Conservation (phyloP, 2,797 vertebrate genomes). For the Varecia variegata region DNA sequence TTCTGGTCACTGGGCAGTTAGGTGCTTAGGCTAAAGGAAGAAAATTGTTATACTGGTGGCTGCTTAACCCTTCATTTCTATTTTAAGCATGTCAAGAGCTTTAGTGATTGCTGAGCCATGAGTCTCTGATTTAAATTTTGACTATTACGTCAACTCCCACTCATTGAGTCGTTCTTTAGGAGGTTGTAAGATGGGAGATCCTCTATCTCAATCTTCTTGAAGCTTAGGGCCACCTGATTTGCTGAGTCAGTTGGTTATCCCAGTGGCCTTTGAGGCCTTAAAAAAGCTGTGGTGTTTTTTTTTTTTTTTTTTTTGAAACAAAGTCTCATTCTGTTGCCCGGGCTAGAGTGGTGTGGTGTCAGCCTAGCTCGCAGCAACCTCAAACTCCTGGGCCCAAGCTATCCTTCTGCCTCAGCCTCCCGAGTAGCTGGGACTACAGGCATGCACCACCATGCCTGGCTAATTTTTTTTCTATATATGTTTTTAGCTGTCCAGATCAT, state of each 20-base stretch:
- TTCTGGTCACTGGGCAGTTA: not conserved
- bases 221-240: not conserved
- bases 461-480: too few relatives aligned
- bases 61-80: not conserved
- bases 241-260: not conserved
- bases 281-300: not conserved
- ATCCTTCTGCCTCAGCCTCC: too few relatives aligned
- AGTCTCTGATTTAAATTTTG: slow-evolving; percentile 24
- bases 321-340: too few relatives aligned
- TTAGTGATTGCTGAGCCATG: not conserved
- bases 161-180: not conserved
- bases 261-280: not conserved
- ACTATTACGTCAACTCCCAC: not conserved
- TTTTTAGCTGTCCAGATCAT: too few relatives aligned
- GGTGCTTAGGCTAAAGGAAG: not conserved
- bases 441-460: too few relatives aligned
- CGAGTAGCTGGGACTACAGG: too few relatives aligned
- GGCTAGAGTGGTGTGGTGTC: too few relatives aligned
- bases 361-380: too few relatives aligned
- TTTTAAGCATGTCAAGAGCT: not conserved
- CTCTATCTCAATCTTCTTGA: not conserved
- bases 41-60: not conserved
- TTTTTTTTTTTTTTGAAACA: too few relatives aligned
- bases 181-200: not conserved
- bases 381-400: too few relatives aligned